Base-by-base conservation (phyloP, 2,113 vertebrate species). In the Erythrolamprus reginae region DNA sequence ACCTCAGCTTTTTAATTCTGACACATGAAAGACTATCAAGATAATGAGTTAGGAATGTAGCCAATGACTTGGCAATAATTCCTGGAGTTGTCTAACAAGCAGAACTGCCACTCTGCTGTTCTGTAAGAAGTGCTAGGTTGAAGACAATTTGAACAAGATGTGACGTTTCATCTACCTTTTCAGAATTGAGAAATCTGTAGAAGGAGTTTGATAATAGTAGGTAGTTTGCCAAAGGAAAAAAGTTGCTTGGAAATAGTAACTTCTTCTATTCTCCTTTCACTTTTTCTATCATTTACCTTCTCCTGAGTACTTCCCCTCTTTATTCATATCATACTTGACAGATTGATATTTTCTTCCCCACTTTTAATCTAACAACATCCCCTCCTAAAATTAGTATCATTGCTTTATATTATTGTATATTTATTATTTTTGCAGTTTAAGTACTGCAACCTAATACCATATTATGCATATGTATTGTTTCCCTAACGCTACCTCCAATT, bases 51-150 rank as follows among this genome's bases (percentile, higher is more conserved):
- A 93, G 88, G 94, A 91, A 93, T 93, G 0, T 1, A 0, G 93
- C 48, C 91, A 91, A 88, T 47, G 92, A 91, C 52, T 23, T 91
- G 52, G 87, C 65, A 91, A 89, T 95, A 95, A 93, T 91, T 94
- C 89, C 95, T 24, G 26, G 94, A 61, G 50, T 90, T 95, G 92
- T 95, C 95, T 96, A 94, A 95, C 65, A 94, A 42, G 12, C 82
- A 96, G 94, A 95, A 91, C 70, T 26, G 5, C 26, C 87, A 87
- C 12, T 91, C 50, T 95, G 89, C 92, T 93, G 91, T 93, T 93
- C 52, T 93, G 77, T 94, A 89, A 95, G 58, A 91, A 7, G 87
- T 48, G 84, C 94, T 87, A 7, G 47, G 24, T 33, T 91, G 53
- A 92, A 94, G 13, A 23, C 2, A 65, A 91, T 92, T 92, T 94